These are phyloP conservation scores for Nothura maculosa DNA, from an alignment of 2,797 vertebrate species.

Conservation along the genomic window DNA sequence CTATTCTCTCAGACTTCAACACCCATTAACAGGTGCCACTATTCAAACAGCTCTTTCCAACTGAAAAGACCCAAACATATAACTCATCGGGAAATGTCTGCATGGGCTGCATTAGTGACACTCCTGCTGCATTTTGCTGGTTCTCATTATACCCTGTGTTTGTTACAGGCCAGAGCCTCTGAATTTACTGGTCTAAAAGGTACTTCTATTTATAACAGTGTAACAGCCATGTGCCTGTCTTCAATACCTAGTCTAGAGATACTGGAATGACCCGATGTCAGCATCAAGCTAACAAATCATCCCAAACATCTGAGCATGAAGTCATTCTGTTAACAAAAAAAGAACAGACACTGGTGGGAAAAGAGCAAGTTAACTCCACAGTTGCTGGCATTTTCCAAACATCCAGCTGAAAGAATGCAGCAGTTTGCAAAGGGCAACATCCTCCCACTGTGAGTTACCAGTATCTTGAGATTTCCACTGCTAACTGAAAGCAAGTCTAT, in stretches of 20 bases:
- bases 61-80: background rate
- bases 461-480: conserved; percentile 13
- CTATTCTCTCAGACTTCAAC: background rate
- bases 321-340: conserved; percentile 57
- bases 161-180: background rate
- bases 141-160: background rate
- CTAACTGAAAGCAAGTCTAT: conserved; percentile 26
- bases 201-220: background rate
- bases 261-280: conserved; percentile 12
- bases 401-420: conserved; percentile 27
- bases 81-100: background rate
- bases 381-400: conserved; percentile 48
- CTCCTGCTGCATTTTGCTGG: background rate
- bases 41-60: background rate
- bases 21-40: background rate
- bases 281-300: conserved; percentile 54
- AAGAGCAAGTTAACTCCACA: conserved; percentile 64
- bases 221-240: background rate
- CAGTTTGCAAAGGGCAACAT: conserved; percentile 53
- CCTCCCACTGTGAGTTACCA: conserved; percentile 48
- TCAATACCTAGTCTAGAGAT: conserved; percentile 32
- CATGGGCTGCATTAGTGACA: background rate
- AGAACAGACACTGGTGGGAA: conserved; percentile 65
- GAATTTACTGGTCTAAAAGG: background rate
- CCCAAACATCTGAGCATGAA: conserved; percentile 52